Evolutionary conservation across 1,140 invertebrate species (phyloP), one percentile per base, ranked within the genome.

Genomic region (Scaptomyza montana): DNA sequence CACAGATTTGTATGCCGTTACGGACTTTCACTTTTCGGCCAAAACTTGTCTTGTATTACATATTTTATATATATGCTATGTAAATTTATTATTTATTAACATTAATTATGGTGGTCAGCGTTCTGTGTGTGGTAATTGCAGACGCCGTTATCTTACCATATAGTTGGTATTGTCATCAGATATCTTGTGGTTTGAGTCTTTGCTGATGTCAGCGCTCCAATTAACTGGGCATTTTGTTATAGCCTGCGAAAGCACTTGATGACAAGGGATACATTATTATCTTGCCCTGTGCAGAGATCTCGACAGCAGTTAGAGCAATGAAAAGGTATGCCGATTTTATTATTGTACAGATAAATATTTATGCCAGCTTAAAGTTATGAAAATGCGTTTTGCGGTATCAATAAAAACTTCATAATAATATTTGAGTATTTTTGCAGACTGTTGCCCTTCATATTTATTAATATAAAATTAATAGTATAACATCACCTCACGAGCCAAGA

Each of bases 1-100:
- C 79, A 74, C 54, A 86, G 84, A 86, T 89, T 86, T 89, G 82
- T 86, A 86, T 86, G 82, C 82, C 66, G 74, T 62, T 62, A 4
- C 68, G 59, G 69, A 76, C 81, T 70, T 87, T 81, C 74, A 75
- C 81, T 86, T 80, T 77, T 43, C 51, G 57, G 41, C 50, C 50
- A 33, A 67, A 80, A 75, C 71, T 68, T 78, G 66, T 77, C 78
- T 66, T 75, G 65, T 64, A 75, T 85, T 78, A 74, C 80, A 80
- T 69, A 57, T 69, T 53, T 78, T 74, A 16, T 16, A 16, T 16
- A 16, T 16, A 67, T 87, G 67, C 7, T 86, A 86, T 86, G 82
- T 87, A 86, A 86, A 86, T 86, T 86, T 86, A 86, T 86, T 86
- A 86, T 86, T 86, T 86, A 86, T 86, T 86, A 86, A 69, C 82